Evolutionary conservation across 2,797 vertebrate genomes (phyloP).

Genomic region (Cuniculus paca): DNA sequence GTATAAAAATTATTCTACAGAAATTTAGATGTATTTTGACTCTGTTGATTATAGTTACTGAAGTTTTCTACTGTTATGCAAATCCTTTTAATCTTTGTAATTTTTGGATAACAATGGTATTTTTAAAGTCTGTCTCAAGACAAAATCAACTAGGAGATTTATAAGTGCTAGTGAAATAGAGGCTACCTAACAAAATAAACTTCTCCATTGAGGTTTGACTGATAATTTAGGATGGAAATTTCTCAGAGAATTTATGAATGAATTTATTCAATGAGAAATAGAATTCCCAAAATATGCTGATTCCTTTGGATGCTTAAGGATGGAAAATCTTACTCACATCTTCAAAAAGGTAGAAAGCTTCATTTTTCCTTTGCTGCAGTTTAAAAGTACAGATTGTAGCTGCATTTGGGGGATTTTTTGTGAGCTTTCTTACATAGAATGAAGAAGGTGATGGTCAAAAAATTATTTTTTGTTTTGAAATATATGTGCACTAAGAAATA

Average conservation of each 20-base stretch:
- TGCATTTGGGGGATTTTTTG: background rate
- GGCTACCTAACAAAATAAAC: background rate
- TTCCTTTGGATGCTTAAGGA: background rate
- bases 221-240: background rate
- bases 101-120: background rate
- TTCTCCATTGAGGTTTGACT: background rate
- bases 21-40: conserved; percentile 8
- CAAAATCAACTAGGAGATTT: background rate
- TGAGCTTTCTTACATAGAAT: background rate
- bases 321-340: conserved; percentile 6
- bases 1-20: background rate
- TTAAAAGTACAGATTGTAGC: conserved; percentile 10
- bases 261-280: conserved; percentile 18
- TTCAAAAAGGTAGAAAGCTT: background rate
- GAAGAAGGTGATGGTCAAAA: conserved; percentile 9
- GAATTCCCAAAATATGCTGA: background rate
- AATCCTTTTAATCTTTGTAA: background rate
- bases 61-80: background rate
- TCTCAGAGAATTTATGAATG: conserved; percentile 7
- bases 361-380: background rate
- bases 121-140: background rate
- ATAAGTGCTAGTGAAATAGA: conserved; percentile 40
- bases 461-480: conserved; percentile 30
- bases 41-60: background rate
- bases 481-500: background rate